phyloP scores from a whole-genome alignment of 2,888 invertebrate species.

The Ashinkailepas kermadecensis region DNA sequence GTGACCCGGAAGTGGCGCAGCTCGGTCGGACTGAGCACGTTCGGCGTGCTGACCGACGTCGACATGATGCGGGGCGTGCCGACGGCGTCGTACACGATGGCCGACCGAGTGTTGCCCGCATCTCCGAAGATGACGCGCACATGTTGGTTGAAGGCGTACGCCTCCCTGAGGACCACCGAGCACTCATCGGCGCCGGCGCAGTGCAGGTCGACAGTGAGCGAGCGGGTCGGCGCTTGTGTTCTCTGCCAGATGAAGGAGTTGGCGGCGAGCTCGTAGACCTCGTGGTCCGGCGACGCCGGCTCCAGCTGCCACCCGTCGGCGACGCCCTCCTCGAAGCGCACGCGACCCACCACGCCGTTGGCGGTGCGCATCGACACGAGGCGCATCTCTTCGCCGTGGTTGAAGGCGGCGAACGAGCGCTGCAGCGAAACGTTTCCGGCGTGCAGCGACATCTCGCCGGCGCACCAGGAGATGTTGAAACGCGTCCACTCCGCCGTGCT shows the following conservation, averaged over 20 bases:
- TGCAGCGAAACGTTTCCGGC: not conserved
- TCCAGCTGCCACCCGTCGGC: not conserved
- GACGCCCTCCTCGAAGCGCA: not conserved
- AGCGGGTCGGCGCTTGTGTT: not conserved
- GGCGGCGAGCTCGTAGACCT: not conserved
- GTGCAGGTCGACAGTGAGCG: not conserved
- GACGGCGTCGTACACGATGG: not conserved
- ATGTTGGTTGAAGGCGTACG: not conserved
- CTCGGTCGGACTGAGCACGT: not conserved
- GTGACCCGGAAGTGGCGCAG: not conserved
- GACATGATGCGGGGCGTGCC: too few species aligned
- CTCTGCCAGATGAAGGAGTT: not conserved
- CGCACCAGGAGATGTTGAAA: not conserved
- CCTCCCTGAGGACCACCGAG: not conserved
- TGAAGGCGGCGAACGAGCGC: not conserved
- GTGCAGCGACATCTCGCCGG: not conserved
- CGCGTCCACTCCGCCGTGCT: not conserved
- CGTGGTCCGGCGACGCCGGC: not conserved
- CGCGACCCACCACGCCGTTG: not conserved
- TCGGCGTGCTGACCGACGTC: not conserved
- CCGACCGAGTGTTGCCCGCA: not conserved
- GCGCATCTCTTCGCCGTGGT: not conserved
- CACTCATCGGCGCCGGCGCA: not conserved
- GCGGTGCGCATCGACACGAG: not conserved
- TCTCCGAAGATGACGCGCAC: not conserved